These are phyloP conservation scores for Augochlora pura DNA, from an alignment of 1,140 invertebrate species.

Conservation along the genomic window DNA sequence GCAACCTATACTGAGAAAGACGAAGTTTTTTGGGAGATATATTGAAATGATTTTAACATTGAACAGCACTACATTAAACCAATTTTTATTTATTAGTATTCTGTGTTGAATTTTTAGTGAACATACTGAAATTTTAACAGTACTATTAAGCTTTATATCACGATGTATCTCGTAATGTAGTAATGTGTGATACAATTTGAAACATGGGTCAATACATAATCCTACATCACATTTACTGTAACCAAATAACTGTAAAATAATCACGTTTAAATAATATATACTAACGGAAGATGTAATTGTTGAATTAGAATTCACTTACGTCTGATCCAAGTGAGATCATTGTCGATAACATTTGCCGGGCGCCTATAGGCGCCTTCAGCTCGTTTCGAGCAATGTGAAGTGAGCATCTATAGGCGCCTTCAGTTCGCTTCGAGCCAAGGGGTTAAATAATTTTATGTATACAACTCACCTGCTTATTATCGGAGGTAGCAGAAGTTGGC, in stretches of 20 bases:
- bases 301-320: too few species aligned
- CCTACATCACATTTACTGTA: conserved; percentile 6
- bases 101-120: too few species aligned
- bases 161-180: neutral
- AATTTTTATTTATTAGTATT: neutral
- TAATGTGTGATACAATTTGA: conserved; percentile 14
- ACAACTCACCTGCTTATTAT: conserved; percentile 63
- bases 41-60: neutral
- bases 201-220: conserved; percentile 20
- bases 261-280: too few species aligned
- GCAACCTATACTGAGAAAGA: neutral
- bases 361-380: too few species aligned
- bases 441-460: neutral
- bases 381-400: too few species aligned
- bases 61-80: neutral
- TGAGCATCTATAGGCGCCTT: too few species aligned
- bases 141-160: neutral
- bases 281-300: too few species aligned
- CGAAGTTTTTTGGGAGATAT: neutral
- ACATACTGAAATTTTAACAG: neutral
- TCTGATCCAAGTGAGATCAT: too few species aligned
- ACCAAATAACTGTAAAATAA: too few species aligned
- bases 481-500: conserved; percentile 36
- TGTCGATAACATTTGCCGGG: too few species aligned
- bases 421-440: too few species aligned